Conservation (phyloP, 2,797 vertebrate species). For the Rhadinocentrus ornatus region DNA sequence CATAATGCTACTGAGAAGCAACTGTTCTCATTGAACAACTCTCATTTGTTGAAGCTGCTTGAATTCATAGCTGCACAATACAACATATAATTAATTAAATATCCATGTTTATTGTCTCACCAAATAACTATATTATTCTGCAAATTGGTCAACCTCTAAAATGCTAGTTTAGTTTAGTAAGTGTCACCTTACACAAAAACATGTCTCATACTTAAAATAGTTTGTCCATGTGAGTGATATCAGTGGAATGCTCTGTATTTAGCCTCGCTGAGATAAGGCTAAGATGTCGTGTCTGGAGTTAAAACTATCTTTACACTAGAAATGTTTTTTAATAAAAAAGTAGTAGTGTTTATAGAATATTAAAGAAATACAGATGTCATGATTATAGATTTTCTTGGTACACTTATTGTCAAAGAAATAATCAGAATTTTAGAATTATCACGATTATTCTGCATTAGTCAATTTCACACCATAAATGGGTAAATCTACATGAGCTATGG, state of each 20-base stretch:
- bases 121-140: too few relatives aligned
- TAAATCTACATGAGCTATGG: too few relatives aligned
- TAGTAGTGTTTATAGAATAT: not conserved
- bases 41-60: conserved; percentile 1
- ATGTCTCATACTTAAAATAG: conserved; percentile 49
- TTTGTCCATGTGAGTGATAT: conserved; percentile 51
- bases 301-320: conserved; percentile 2
- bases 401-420: too few relatives aligned
- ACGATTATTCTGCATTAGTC: too few relatives aligned
- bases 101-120: too few relatives aligned
- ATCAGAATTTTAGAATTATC: too few relatives aligned
- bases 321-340: not conserved
- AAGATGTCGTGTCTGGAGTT: conserved; percentile 30
- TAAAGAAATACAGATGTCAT: too few relatives aligned
- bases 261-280: conserved; percentile 46
- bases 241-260: conserved; percentile 67
- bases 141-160: not conserved
- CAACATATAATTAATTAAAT: not conserved
- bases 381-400: too few relatives aligned
- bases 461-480: too few relatives aligned
- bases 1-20: not conserved
- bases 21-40: not conserved
- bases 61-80: not conserved
- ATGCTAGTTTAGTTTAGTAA: not conserved
- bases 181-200: not conserved